Evolutionary conservation across 2,888 invertebrate species (phyloP), one percentile per base, ranked within the genome.

Genomic region (Agrochola litura): DNA sequence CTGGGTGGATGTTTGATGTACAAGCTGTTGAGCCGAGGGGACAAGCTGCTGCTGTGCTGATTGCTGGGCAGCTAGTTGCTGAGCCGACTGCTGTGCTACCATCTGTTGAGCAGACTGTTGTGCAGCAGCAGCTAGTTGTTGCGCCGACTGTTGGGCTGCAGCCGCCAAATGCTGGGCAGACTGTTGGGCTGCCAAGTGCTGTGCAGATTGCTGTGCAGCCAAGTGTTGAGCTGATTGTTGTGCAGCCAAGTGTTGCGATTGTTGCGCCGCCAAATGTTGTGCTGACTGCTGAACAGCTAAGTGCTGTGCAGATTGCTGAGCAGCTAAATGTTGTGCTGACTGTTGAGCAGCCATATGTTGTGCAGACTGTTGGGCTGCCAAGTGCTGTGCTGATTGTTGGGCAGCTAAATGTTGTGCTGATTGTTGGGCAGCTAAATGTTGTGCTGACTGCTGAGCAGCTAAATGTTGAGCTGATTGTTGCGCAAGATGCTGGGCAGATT

Each of bases 1-100:
- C 82, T 96, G 96, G 49, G 95, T 94, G n/a, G 96, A 94, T 64
- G 95, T 95, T 89, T 96, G 96, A 84, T 96, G 96, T 41, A 96
- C 96, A 56, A 96, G 86, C 81, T 96, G 96, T 83, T 94, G 95
- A 6, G 94, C 94, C 25, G 95, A 92, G 16, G 95, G 95, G 49
- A 95, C 95, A 46, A 95, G 86, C 81, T 95, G 96, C 83, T 95
- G 96, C 88, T 95, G 95, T n/a, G 94, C 95, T 22, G 95, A 94
- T 85, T 95, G 96, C 82, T 95, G 95, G 10, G 94, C 95, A 67
- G 94, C 96, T 46, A 96, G 80, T 82, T 95, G 95, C 77, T 95
- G 95, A 19, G 94, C 94, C 0, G 95, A 95, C 75, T 95, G 95
- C 75, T 95, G 94, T 1, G 91, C 92, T 8, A 90, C 93, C 82